Percentiles rank a stretch among this genome's conserved stretches.
Conservation (phyloP, 2,113 vertebrate species). For the Acrocephalus arundinaceus region DNA sequence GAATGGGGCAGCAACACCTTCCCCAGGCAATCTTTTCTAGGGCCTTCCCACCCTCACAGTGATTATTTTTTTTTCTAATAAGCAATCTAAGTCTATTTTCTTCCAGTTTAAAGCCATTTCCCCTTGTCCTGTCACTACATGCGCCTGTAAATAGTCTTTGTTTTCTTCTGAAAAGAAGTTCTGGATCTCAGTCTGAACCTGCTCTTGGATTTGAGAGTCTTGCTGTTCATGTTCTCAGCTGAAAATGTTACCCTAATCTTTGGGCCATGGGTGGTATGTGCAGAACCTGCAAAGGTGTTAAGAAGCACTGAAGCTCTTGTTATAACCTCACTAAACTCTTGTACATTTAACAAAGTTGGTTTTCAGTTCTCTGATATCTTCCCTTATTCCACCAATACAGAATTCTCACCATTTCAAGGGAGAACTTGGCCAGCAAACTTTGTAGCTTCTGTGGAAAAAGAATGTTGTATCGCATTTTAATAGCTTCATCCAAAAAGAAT, state of each 20-base stretch:
- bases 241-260: neutral
- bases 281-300: neutral
- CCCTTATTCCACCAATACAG: neutral
- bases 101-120: neutral
- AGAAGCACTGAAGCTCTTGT: neutral
- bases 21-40: neutral
- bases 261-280: neutral
- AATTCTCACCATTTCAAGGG: neutral
- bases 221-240: neutral
- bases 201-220: neutral
- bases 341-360: neutral
- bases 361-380: neutral
- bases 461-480: neutral
- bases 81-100: neutral
- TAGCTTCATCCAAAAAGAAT: neutral
- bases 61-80: neutral
- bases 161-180: neutral
- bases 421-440: neutral
- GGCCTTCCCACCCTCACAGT: neutral
- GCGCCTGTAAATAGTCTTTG: neutral
- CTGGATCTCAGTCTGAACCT: neutral
- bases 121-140: neutral
- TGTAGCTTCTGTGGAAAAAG: neutral
- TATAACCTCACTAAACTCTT: neutral
- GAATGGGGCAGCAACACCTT: neutral